Base-by-base conservation (phyloP, 2,113 vertebrate species). In the Artemisiospiza belli region DNA sequence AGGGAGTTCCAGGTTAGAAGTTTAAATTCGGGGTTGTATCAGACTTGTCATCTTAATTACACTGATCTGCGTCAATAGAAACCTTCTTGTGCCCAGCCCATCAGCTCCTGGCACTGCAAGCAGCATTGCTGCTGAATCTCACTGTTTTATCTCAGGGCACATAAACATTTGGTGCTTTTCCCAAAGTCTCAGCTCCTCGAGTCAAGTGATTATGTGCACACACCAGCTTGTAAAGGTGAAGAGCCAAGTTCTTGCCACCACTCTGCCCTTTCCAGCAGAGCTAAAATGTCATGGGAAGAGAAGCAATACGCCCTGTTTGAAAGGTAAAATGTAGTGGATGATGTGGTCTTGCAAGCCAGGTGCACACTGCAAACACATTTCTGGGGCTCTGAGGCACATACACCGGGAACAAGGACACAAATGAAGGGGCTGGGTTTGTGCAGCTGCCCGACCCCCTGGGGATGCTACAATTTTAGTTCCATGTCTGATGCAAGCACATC, bases 91-190 rank as follows among this genome's bases (percentile, higher is more conserved):
- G 70, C 67, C 66, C 75, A 69, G 21, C 70, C 54, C 69, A 61
- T 20, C 54, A 82, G 10, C 62, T 95, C 58, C 81, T 91, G 95
- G 78, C 87, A 74, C 70, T 92, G n/a, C 41, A 54, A 78, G 58
- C 51, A 67, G 57, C 91, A 12, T 8, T 11, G 58, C 81, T 91
- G 89, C 91, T 69, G 93, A 66, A 91, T 92, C 54, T 87, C 66
- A 75, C 61, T 9, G 23, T 79, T 96, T 91, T 87, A 85, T 95
- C 87, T 86, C n/a, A n/a, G 55, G 68, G 82, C 66, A 41, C 72
- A 58, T 37, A 95, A 95, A 84, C 12, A 73, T 79, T 89, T 79
- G 83, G 74, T 94, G 44, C 58, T 92, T 92, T 89, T 95, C 77
- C 77, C 87, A 73, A 92, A 90, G 81, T 43, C 87, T 94, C 77